These are phyloP conservation scores for Sarcoramphus papa DNA, from an alignment of 2,797 vertebrate genomes.

Conservation along the genomic window DNA sequence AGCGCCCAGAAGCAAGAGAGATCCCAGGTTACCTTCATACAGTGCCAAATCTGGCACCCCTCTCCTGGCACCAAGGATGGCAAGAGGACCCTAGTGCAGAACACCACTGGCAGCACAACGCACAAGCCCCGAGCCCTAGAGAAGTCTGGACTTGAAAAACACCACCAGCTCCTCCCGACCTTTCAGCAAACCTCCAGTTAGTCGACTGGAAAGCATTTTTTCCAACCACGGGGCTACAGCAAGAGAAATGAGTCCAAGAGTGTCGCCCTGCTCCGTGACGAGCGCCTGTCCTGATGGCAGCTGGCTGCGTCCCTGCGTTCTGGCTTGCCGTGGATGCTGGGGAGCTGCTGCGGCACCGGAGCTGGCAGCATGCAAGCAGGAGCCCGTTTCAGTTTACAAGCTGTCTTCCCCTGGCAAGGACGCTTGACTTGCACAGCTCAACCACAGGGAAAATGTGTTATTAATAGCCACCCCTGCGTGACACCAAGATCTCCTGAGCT, in stretches of 20 bases:
- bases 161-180: neutral
- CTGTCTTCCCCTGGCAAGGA: neutral
- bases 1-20: neutral
- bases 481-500: neutral
- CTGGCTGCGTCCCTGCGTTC: neutral
- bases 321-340: neutral
- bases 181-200: constrained; percentile 3
- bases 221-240: neutral
- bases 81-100: neutral
- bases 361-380: neutral
- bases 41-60: neutral
- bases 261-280: neutral
- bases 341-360: neutral
- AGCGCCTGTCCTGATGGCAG: neutral
- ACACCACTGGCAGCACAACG: neutral
- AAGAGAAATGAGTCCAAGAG: neutral
- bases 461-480: neutral
- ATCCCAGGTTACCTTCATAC: neutral
- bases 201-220: constrained; percentile 30
- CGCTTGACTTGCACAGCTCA: neutral
- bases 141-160: neutral
- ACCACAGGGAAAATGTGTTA: neutral
- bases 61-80: neutral
- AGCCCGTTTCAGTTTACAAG: neutral
- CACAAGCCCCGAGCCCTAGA: neutral